Conservation (phyloP, 1,140 invertebrate genomes). For the Kradibia gibbosae region DNA sequence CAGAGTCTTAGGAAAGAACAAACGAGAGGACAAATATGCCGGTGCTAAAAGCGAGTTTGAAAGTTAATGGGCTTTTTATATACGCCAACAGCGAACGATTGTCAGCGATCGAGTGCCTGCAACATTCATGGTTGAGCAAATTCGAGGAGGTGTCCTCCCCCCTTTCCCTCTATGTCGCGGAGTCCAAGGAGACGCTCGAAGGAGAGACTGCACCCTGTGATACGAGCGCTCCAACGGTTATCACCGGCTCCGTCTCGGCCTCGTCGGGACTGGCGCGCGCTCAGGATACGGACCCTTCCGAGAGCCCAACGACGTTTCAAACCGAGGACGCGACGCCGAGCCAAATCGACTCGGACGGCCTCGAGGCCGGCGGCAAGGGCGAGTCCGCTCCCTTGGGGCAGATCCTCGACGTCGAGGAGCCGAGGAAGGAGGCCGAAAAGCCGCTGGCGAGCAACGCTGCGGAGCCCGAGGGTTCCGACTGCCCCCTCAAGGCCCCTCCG, state of each 20-base stretch:
- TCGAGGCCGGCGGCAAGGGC: neutral
- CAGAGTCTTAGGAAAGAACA: too few species aligned
- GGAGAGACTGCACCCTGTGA: constrained; percentile 9
- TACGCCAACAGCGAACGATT: constrained; percentile 73
- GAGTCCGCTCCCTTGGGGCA: neutral
- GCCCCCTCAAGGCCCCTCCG: constrained; percentile 53
- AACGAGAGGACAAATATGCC: too few species aligned
- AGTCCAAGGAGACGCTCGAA: constrained; percentile 19
- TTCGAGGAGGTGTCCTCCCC: constrained; percentile 59
- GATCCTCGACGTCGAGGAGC: constrained; percentile 37
- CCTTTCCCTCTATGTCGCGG: constrained; percentile 40
- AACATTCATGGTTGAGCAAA: constrained; percentile 76
- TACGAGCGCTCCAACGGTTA: neutral
- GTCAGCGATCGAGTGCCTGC: constrained; percentile 77
- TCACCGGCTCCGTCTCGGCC: too few species aligned
- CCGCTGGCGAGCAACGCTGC: constrained; percentile 11
- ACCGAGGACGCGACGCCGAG: neutral
- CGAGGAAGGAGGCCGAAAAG: neutral
- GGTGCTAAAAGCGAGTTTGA: too few species aligned
- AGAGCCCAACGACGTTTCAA: neutral
- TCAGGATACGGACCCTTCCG: neutral
- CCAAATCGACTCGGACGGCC: neutral
- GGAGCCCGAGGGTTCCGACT: constrained; percentile 5
- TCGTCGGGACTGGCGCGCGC: neutral
- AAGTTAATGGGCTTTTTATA: too few species aligned